These are phyloP conservation scores for Odontophorus gujanensis DNA, from an alignment of 2,113 vertebrate genomes.

Conservation along the genomic window DNA sequence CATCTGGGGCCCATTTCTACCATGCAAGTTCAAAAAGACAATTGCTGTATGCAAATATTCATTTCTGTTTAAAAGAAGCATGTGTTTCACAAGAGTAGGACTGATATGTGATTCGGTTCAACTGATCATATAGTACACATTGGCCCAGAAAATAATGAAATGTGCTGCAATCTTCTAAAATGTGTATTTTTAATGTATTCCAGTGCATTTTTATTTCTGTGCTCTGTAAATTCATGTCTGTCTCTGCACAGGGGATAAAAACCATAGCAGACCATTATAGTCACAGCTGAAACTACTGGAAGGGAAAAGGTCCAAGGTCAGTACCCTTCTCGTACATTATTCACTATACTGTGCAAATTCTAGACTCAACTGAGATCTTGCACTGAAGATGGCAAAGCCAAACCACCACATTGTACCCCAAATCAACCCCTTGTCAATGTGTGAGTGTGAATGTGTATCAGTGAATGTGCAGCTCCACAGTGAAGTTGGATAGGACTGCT, in stretches of 20 bases:
- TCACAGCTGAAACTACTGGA: not conserved
- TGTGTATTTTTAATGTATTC: not conserved
- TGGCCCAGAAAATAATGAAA: not conserved
- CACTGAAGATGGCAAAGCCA: not conserved
- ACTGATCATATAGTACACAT: not conserved
- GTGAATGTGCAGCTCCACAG: not conserved
- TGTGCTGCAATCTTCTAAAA: not conserved
- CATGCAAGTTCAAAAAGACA: not conserved
- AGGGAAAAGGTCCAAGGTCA: not conserved
- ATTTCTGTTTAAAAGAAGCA: not conserved
- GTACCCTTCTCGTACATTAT: not conserved
- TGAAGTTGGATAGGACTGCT: not conserved
- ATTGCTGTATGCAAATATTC: not conserved
- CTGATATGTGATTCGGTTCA: not conserved
- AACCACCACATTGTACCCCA: not conserved
- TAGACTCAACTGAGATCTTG: not conserved
- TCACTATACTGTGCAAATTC: not conserved
- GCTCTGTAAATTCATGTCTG: not conserved
- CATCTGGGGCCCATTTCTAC: constrained; percentile 40
- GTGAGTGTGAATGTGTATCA: not conserved
- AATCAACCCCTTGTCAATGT: accelerated
- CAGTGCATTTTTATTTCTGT: not conserved
- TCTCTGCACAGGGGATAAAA: not conserved
- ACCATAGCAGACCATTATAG: not conserved
- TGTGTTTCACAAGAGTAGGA: not conserved